These are phyloP conservation scores for Selene dorsalis DNA, from an alignment of 2,797 vertebrate genomes.

Conservation along the genomic window DNA sequence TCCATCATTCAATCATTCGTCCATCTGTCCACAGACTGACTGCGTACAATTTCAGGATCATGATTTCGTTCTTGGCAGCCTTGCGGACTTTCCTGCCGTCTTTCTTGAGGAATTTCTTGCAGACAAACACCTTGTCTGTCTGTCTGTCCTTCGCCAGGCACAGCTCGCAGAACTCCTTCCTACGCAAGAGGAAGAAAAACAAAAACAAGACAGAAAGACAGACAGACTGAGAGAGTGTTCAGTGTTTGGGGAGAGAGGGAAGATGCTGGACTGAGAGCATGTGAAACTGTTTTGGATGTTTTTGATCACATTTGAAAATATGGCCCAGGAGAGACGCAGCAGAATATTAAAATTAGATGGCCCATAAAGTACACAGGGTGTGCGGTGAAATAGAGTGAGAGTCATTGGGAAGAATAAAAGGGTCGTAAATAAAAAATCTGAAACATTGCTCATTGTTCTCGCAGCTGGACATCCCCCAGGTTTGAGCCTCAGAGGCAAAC, in stretches of 20 bases:
- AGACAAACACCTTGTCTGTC: conserved; percentile 89
- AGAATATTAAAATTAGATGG: conserved; percentile 34
- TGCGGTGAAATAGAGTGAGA: conserved; percentile 47
- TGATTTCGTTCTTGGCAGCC: conserved; percentile 92
- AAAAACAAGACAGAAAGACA: conserved; percentile 27
- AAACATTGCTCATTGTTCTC: conserved; percentile 38
- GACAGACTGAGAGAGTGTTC: conserved; percentile 16
- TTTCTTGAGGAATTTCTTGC: conserved; percentile 93
- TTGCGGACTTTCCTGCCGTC: conserved; percentile 91
- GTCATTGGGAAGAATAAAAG: conserved; percentile 34
- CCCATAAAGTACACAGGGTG: conserved; percentile 21
- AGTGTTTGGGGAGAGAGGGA: no score
- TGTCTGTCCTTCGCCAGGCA: conserved; percentile 89
- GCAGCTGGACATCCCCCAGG: conserved; percentile 26
- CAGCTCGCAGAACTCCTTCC: conserved; percentile 93
- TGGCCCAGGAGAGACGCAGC: conserved; percentile 1
- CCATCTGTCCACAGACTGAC: conserved; percentile 57
- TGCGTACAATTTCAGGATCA: conserved; percentile 91
- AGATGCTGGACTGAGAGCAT: conserved; percentile 7
- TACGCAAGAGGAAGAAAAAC: conserved; percentile 54
- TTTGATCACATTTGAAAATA: conserved; percentile 23
- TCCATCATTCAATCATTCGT: conserved; percentile 48
- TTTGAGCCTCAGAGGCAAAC: conserved; percentile 39
- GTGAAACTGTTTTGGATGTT: conserved; percentile 8
- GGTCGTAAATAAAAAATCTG: conserved; percentile 42